These are phyloP conservation scores for Agonopterix alstromeriana DNA, from an alignment of 2,888 invertebrate genomes.

Conservation along the genomic window DNA sequence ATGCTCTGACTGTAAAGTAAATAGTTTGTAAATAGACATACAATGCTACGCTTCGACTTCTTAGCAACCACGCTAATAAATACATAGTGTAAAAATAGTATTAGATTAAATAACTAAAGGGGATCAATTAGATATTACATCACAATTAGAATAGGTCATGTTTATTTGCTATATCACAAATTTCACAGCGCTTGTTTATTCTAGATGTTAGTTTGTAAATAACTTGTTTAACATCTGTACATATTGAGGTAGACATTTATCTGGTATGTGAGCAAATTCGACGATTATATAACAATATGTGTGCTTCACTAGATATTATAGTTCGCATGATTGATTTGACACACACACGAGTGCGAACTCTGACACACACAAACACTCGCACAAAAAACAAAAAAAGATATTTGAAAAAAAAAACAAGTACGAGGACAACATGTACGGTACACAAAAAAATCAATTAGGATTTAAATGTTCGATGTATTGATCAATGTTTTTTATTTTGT, in stretches of 20 bases:
- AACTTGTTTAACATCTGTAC: constrained; percentile 22
- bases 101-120: constrained; percentile 3
- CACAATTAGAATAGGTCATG: constrained; percentile 4
- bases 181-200: constrained; percentile 32
- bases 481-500: constrained; percentile 38
- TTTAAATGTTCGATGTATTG: constrained; percentile 49
- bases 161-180: constrained; percentile 14
- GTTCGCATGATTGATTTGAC: constrained; percentile 18
- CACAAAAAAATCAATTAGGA: constrained; percentile 1
- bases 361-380: constrained; percentile 35
- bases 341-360: constrained; percentile 44
- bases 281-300: constrained; percentile 41
- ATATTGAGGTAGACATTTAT: constrained; percentile 17
- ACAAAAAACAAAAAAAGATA: constrained; percentile 26
- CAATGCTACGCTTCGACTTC: constrained; percentile 4
- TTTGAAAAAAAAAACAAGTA: constrained; percentile 11
- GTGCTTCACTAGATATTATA: constrained; percentile 55
- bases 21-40: background rate
- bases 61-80: constrained; percentile 4
- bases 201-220: constrained; percentile 36
- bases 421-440: constrained; percentile 3
- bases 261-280: constrained; percentile 74
- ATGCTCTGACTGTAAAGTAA: constrained; percentile 8
- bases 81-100: background rate
- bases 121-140: constrained; percentile 1